phyloP scores from a whole-genome alignment of 2,888 invertebrate genomes.

The Aphodius granarius region DNA sequence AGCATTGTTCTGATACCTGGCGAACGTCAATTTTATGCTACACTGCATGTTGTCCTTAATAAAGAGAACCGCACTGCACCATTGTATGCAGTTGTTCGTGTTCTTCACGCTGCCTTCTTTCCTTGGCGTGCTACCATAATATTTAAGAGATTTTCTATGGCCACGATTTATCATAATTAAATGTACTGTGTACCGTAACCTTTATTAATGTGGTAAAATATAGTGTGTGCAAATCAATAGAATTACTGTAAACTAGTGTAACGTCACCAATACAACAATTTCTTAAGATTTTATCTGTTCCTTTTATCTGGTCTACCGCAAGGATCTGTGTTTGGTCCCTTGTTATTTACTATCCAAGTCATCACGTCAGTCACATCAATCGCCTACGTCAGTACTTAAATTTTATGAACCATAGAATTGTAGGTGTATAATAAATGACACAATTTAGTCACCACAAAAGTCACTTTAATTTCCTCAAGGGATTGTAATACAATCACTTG shows the following conservation, averaged over 20 bases:
- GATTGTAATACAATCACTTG: constrained; percentile 2
- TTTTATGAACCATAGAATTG: not conserved
- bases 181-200: not conserved
- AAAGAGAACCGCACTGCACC: not conserved
- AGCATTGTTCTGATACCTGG: constrained; percentile 2
- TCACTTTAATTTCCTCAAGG: not conserved
- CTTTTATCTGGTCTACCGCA: not conserved
- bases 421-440: not conserved
- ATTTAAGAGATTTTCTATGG: not conserved
- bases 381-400: too few relatives aligned
- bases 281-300: constrained; percentile 1
- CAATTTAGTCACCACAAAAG: not conserved
- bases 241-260: too few relatives aligned
- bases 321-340: not conserved
- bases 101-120: constrained; percentile 16
- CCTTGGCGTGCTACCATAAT: not conserved
- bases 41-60: constrained; percentile 26
- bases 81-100: constrained; percentile 28
- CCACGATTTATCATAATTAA: not conserved
- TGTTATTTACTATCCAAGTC: not conserved
- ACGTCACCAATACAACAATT: constrained; percentile 4
- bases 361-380: not conserved
- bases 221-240: too few relatives aligned
- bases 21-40: constrained; percentile 12
- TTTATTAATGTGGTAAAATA: constrained; percentile 10